Evolutionary conservation across 2,113 vertebrate species (phyloP), one percentile per base, ranked within the genome.

Genomic region (Hemicordylus capensis): DNA sequence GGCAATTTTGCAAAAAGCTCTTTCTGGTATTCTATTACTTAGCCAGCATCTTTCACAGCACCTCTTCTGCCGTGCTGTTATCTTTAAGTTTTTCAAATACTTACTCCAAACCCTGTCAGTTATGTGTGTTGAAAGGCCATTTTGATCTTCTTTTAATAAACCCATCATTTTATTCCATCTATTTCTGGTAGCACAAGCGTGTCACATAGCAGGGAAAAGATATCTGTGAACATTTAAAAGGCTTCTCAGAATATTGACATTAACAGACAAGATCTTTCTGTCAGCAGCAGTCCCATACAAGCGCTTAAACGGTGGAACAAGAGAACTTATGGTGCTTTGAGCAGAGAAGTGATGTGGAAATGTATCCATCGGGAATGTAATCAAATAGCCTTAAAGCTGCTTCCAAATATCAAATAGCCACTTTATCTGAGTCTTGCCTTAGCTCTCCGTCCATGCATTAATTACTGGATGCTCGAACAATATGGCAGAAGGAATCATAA

Each of bases 331-430:
- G 75, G 28, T 34, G 14, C 24, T 67, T 1, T 67, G 44, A 82
- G 66, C 34, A 73, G 83, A n/a, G 74, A 83, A 72, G 74, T 78
- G 66, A 73, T 83, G 64, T 10, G 6, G 73, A 54, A 88, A 89
- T 77, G 66, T 31, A 0, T 76, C 78, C 90, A 86, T 67, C 66
- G 66, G 75, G 6, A 24, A 6, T 31, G 81, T 44, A 89, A 73
- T 39, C 83, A 10, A 89, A 24, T 72, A 80, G 79, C 37, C 28
- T 79, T 67, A 63, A 81, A 74, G 9, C 46, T 73, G 6, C 26
- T 37, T 31, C 15, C 87, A 85, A 86, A 79, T 4, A 80, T 39
- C 72, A 80, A 88, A 85, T 61, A 42, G 24, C 76, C 66, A 83
- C 80, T 84, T 66, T 59, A 74, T 79, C 26, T 48, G 69, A 66